Conservation (phyloP, 1,140 invertebrate genomes). For the Ceratina australensis region DNA sequence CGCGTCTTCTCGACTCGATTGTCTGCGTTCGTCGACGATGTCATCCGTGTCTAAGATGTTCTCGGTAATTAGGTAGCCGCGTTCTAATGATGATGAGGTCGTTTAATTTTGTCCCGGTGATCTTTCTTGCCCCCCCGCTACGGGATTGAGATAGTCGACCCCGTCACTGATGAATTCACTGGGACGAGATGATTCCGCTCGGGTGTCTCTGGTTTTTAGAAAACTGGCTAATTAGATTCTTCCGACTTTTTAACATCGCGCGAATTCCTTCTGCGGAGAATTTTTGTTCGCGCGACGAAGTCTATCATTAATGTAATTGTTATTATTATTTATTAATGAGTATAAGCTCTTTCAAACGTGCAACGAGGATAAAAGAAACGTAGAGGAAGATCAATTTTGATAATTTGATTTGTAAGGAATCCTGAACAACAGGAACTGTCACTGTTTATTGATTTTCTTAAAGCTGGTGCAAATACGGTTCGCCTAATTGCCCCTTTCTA, state of each 20-base stretch:
- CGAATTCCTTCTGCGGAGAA: no score
- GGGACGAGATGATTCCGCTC: not conserved
- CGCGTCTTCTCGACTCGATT: conserved; percentile 34
- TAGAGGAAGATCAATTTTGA: no score
- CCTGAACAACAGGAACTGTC: no score
- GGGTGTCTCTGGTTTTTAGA: not conserved
- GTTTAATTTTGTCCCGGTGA: conserved; percentile 64
- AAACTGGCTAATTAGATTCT: not conserved
- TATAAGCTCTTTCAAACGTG: no score
- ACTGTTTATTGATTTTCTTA: not conserved
- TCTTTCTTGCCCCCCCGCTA: conserved; percentile 49
- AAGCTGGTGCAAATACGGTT: conserved; percentile 38
- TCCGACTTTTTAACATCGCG: no score
- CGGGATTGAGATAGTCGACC: conserved; percentile 48
- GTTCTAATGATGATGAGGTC: conserved; percentile 70
- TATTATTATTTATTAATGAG: no score
- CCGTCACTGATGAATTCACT: conserved; percentile 48
- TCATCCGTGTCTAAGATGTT: conserved; percentile 68
- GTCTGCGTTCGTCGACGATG: conserved; percentile 53
- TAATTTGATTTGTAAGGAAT: no score
- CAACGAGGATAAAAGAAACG: no score
- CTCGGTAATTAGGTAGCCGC: conserved; percentile 63
- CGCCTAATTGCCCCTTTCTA: conserved; percentile 61
- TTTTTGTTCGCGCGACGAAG: no score
- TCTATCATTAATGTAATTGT: no score